Base-by-base conservation (phyloP, 2,113 vertebrate genomes). In the Cottus gobio region DNA sequence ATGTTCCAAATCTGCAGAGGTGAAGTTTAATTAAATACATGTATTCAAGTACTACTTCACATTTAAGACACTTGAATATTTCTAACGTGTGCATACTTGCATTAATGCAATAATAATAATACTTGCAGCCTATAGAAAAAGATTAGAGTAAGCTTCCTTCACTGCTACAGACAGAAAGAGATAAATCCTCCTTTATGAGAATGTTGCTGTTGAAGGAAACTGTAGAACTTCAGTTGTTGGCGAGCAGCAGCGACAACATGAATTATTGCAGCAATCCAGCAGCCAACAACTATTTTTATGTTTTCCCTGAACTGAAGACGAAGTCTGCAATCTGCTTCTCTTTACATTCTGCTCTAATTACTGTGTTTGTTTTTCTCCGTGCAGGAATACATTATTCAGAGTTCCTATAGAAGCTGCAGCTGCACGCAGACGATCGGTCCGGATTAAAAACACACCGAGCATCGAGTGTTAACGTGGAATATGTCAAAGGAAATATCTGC, bases 331-430 rank as follows among this genome's bases (percentile, higher is more conserved):
- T 70, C 58, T 66, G 61, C 72, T 63, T 36, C 44, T 76, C 76
- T 68, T 83, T 82, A 62, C 68, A 64, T 77, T 76, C 65, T 78
- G 77, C 75, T 78, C 60, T 75, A 78, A 81, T 81, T 74, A 84
- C 74, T 26, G 31, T 20, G 26, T 42, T 50, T n/a, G 15, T 46
- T 68, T 79, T 63, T 22, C 20, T 67, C 39, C n/a, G 69, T 65
- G 13, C 54, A 37, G 34, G 9, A 13, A 46, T 87, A 20, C n/a
- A 87, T 84, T 63, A 78, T 87, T 81, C 60, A 84, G 4, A 69
- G 24, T 46, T 63, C 52, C 52, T 75, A 42, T 20, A 61, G 68
- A 69, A 52, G 61, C 42, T 28, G 57, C 31, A 46, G 61, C 26
- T 16, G 31, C 20, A 15, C 26, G 48, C 7, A 20, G 1, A n/a